phyloP scores from a whole-genome alignment of 2,888 invertebrate species.

The Amiota mariae region DNA sequence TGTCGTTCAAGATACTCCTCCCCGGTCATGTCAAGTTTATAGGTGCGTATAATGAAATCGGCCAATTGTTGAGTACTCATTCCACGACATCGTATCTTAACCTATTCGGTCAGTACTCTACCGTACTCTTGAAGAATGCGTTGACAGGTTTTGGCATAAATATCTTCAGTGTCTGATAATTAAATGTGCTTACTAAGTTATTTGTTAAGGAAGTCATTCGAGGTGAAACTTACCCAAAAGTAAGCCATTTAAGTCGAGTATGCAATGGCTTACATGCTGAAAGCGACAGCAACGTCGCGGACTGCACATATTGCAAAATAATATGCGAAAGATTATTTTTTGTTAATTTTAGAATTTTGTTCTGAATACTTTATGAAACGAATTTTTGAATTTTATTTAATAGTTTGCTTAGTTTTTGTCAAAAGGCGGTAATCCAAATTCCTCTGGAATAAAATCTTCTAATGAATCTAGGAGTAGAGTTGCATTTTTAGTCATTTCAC shows the following conservation, averaged over 20 bases:
- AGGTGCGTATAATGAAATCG: constrained; percentile 79
- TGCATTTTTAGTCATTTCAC: constrained; percentile 75
- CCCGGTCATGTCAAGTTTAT: constrained; percentile 79
- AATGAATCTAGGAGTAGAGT: constrained; percentile 82
- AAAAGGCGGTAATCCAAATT: constrained; percentile 83
- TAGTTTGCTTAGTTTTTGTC: constrained; percentile 18
- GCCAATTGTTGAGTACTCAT: constrained; percentile 78
- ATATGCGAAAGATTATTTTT: background rate
- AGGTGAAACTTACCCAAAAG: constrained; percentile 35
- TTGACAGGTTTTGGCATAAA: constrained; percentile 83
- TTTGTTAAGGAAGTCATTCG: too few relatives aligned
- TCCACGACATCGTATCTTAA: constrained; percentile 83
- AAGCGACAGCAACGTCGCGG: constrained; percentile 23
- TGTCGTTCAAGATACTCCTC: constrained; percentile 79
- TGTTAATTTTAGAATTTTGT: background rate
- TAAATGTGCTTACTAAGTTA: background rate
- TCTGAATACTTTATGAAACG: background rate
- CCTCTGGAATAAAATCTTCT: constrained; percentile 84
- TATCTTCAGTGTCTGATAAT: constrained; percentile 81
- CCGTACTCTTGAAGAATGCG: constrained; percentile 79
- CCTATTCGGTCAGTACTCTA: constrained; percentile 82
- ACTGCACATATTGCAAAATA: background rate
- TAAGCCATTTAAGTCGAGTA: constrained; percentile 42
- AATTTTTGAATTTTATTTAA: background rate
- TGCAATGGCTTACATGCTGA: constrained; percentile 41